phyloP scores from a whole-genome alignment of 1,140 invertebrate genomes.

The Aphis craccivora region DNA sequence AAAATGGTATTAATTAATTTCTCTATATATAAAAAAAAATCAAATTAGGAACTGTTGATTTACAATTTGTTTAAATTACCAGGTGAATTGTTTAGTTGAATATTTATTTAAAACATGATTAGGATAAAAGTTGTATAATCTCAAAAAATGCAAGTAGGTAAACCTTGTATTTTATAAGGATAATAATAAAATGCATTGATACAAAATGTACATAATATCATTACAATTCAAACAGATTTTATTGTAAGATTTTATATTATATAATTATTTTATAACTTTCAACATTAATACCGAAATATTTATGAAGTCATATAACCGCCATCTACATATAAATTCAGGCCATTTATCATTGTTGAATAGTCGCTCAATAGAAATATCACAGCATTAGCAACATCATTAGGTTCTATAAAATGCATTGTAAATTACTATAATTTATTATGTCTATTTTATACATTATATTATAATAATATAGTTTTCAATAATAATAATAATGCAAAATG shows the following conservation, averaged over 20 bases:
- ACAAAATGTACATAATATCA: not conserved
- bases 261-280: not conserved
- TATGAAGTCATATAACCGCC: constrained; percentile 73
- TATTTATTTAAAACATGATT: not conserved
- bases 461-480: not conserved
- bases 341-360: constrained; percentile 83
- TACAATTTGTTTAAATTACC: not conserved
- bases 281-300: not conserved
- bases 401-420: constrained; percentile 71
- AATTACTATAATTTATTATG: not conserved
- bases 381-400: constrained; percentile 83
- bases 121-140: not conserved
- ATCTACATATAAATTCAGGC: constrained; percentile 79
- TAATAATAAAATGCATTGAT: not conserved
- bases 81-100: not conserved
- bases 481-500: not conserved
- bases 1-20: no score
- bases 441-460: not conserved
- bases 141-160: not conserved
- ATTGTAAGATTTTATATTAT: not conserved
- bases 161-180: no score
- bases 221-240: not conserved
- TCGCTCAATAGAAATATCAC: constrained; percentile 84
- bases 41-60: not conserved
- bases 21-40: not conserved